These are phyloP conservation scores for Catocala sponsa DNA, from an alignment of 2,888 invertebrate species.

Conservation along the genomic window DNA sequence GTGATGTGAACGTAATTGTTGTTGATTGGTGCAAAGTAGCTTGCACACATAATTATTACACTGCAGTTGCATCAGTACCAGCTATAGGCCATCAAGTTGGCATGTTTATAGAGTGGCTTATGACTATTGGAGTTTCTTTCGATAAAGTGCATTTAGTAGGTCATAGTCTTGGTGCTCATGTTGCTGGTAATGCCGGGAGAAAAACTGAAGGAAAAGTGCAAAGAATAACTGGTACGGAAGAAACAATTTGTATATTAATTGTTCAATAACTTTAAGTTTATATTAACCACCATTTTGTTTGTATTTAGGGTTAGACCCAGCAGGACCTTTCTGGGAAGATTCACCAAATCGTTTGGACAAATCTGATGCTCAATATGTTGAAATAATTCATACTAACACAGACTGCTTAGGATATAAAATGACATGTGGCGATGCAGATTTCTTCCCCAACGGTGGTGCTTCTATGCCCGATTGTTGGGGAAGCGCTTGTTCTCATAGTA, in stretches of 20 bases:
- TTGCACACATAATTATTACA: background rate
- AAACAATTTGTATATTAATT: no score
- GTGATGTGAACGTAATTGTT: conserved; percentile 75
- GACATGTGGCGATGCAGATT: conserved; percentile 22
- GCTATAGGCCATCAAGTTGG: conserved; percentile 17
- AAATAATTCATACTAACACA: conserved; percentile 28
- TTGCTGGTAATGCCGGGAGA: conserved; percentile 18
- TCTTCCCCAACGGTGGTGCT: conserved; percentile 28
- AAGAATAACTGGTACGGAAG: conserved; percentile 32
- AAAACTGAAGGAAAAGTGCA: conserved; percentile 5
- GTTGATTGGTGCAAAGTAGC: conserved; percentile 78
- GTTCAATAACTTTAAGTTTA: no score
- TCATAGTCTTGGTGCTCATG: conserved; percentile 25
- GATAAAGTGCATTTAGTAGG: conserved; percentile 25
- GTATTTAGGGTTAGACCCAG: conserved; percentile 23
- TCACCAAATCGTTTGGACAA: conserved; percentile 1
- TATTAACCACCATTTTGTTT: no score
- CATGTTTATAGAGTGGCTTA: conserved; percentile 22
- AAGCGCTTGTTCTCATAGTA: conserved; percentile 12
- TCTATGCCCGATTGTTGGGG: conserved; percentile 6
- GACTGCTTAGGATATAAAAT: conserved; percentile 12
- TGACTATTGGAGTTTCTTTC: conserved; percentile 9
- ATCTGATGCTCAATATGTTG: conserved; percentile 26
- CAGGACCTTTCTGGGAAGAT: conserved; percentile 23
- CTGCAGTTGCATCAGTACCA: conserved; percentile 1